These are phyloP conservation scores for Cydia amplana DNA, from an alignment of 1,140 invertebrate genomes.

Conservation along the genomic window DNA sequence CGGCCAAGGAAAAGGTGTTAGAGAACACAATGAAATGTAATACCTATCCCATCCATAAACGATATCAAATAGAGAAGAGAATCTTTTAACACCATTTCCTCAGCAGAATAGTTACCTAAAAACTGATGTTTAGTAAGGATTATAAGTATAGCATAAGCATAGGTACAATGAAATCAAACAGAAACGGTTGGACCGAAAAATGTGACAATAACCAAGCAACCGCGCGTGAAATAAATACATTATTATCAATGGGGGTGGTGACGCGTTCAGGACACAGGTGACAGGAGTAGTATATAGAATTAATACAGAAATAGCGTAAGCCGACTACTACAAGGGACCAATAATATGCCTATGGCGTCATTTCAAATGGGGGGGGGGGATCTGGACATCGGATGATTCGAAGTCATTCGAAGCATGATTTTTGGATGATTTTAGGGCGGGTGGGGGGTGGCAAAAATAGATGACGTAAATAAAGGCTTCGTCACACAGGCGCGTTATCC, in stretches of 20 bases:
- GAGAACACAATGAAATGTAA: neutral
- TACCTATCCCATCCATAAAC: too few species aligned
- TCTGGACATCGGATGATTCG: too few species aligned
- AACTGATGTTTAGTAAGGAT: neutral
- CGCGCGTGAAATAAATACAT: neutral
- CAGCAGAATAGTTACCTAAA: neutral
- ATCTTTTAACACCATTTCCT: neutral
- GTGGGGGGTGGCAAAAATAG: too few species aligned
- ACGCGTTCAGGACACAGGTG: neutral
- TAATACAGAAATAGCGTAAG: neutral
- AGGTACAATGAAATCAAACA: neutral
- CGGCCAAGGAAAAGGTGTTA: neutral
- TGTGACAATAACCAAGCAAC: neutral
- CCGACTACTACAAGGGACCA: neutral
- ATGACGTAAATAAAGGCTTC: too few species aligned
- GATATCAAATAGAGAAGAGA: neutral
- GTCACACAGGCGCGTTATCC: too few species aligned
- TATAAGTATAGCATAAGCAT: neutral
- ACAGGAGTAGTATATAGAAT: neutral
- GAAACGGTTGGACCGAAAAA: neutral
- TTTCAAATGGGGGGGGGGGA: too few species aligned
- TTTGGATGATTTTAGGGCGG: too few species aligned
- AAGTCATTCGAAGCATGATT: too few species aligned
- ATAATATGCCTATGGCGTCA: too few species aligned
- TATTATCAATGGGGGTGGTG: neutral